phyloP scores from a whole-genome alignment of 2,113 vertebrate genomes.

The Muntiacus muntjak region DNA sequence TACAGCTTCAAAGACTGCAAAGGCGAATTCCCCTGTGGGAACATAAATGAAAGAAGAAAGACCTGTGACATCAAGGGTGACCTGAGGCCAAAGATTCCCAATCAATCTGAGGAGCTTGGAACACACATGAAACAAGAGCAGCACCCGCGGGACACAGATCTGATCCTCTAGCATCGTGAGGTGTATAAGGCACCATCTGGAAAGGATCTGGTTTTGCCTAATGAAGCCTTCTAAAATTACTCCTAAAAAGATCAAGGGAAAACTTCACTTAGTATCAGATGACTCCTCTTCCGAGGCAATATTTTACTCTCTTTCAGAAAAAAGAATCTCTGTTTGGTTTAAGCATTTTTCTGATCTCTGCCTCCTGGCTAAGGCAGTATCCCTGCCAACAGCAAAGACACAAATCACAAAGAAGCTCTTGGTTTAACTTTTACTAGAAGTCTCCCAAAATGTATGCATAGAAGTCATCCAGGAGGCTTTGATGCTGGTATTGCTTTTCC shows the following conservation, averaged over 20 bases:
- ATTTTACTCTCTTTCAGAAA: not conserved
- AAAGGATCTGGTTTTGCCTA: slow-evolving; percentile 25
- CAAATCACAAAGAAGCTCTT: not conserved
- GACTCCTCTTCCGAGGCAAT: not conserved
- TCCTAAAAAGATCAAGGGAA: slow-evolving; percentile 39
- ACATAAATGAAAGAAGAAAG: slow-evolving; percentile 62
- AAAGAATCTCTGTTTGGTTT: not conserved
- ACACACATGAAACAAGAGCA: not conserved
- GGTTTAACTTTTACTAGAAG: not conserved
- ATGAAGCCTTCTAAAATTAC: slow-evolving; percentile 53
- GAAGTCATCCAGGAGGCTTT: not conserved
- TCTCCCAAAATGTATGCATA: not conserved
- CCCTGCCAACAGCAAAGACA: not conserved
- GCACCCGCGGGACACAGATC: not conserved
- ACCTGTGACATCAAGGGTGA: not conserved
- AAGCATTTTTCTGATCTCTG: not conserved
- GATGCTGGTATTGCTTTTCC: not conserved
- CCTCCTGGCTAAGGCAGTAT: not conserved
- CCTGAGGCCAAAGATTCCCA: slow-evolving; percentile 43
- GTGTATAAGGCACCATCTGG: slow-evolving; percentile 35
- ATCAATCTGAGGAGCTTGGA: slow-evolving; percentile 35
- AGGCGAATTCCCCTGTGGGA: not conserved
- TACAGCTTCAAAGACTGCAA: slow-evolving; percentile 43
- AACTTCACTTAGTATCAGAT: not conserved
- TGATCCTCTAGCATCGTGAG: not conserved